These are phyloP conservation scores for Sinocyclocheilus anshuiensis DNA, from an alignment of 2,113 vertebrate genomes.

Conservation along the genomic window DNA sequence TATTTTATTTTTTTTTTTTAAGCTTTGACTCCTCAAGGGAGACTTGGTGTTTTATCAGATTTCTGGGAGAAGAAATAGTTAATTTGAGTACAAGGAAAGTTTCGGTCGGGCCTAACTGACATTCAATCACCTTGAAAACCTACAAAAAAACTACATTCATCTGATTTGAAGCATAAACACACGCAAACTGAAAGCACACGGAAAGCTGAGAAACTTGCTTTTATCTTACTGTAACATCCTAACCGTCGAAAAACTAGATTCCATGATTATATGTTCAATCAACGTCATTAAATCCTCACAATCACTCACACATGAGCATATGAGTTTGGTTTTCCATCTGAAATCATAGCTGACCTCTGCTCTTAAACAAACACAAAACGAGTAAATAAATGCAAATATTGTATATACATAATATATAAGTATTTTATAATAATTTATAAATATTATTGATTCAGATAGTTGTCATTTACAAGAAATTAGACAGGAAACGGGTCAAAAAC, in stretches of 20 bases:
- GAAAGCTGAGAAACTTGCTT: too few relatives aligned
- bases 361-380: not conserved
- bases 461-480: not conserved
- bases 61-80: not conserved
- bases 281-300: not conserved
- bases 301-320: not conserved
- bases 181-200: constrained; percentile 30
- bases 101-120: constrained; percentile 16
- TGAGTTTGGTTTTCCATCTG: not conserved
- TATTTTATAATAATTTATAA: not conserved
- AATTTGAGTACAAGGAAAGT: constrained; percentile 23
- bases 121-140: constrained; percentile 35
- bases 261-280: not conserved
- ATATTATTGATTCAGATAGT: not conserved
- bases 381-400: too few relatives aligned
- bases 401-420: too few relatives aligned
- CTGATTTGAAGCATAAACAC: not conserved
- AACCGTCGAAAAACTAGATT: too few relatives aligned
- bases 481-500: not conserved
- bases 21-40: not conserved
- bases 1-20: too few relatives aligned
- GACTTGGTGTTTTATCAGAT: not conserved
- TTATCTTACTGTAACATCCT: too few relatives aligned
- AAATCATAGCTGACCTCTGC: not conserved
- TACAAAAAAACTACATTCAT: not conserved